Evolutionary conservation across 1,140 invertebrate genomes (phyloP), one percentile per base, ranked within the genome.

Genomic region (Sminthurides bifidus): DNA sequence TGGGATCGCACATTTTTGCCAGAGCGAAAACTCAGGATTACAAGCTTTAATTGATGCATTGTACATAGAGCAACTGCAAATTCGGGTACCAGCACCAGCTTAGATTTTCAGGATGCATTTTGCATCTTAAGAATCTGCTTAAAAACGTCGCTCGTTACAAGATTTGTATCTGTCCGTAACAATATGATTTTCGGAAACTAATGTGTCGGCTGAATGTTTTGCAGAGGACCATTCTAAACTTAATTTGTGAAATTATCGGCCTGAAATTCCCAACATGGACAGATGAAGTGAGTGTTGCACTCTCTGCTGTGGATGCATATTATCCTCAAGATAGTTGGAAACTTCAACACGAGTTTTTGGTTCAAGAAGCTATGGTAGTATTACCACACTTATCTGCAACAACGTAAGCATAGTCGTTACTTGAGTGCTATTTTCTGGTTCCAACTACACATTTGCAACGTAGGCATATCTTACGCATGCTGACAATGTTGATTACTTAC

Each of bases 341-440:
- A 59, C 72, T 97, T 1, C 82, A 81, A 58, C 89, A 94, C 70
- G 92, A 90, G 14, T 97, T 96, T 71, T 82, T 96, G 0, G 87
- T 85, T 4, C 82, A 84, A 31, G 92, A 96, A 73, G 91, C 87
- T 14, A 79, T 78, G 53, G 78, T 77, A 19, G 80, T 93, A 57
- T 71, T 94, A 67, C 87, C 88, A 27, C 84, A 87, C 66, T 71
- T 92, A 19, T 79, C 83, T 27, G 81, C 81, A 30, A 80, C 80
- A 46, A 75, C 75, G 73, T 75, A 61, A 65, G 37, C 30, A 1
- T 24, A 10, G 2, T 33, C 6, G n/a, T n/a, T n/a, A n/a, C n/a
- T n/a, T n/a, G n/a, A n/a, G n/a, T n/a, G n/a, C n/a, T n/a, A n/a
- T n/a, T n/a, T n/a, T n/a, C n/a, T n/a, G n/a, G n/a, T n/a, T n/a